phyloP scores from a whole-genome alignment of 2,113 vertebrate species.

The Halichoeres trimaculatus region DNA sequence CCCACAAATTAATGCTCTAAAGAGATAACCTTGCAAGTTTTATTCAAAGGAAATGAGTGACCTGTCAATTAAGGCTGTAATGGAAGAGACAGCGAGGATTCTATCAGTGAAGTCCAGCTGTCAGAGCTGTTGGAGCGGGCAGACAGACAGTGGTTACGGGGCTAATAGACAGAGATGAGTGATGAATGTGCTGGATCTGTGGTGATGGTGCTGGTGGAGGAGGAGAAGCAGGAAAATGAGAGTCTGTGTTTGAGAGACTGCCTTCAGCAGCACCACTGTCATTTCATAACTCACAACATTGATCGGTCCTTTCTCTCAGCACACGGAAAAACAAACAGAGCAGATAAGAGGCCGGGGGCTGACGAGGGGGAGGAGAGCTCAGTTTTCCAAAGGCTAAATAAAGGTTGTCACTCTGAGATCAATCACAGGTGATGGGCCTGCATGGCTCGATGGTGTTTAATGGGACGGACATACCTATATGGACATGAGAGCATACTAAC shows the following conservation, averaged over 20 bases:
- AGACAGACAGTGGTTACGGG: constrained; percentile 38
- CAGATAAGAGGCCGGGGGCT: constrained; percentile 54
- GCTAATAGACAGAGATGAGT: constrained; percentile 52
- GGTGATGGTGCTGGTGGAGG: constrained; percentile 21
- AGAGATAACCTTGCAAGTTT: background rate
- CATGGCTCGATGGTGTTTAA: constrained; percentile 21
- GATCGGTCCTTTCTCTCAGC: constrained; percentile 66
- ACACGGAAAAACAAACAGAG: constrained; percentile 70
- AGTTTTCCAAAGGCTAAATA: constrained; percentile 57
- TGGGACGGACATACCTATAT: constrained; percentile 3
- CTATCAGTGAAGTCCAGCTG: constrained; percentile 24
- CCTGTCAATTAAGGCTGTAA: constrained; percentile 17
- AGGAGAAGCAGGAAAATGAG: constrained; percentile 48
- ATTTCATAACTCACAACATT: constrained; percentile 82
- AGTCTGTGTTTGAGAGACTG: constrained; percentile 72
- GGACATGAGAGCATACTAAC: background rate
- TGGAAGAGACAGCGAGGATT: background rate
- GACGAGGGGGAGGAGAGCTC: constrained; percentile 24
- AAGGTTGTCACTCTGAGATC: constrained; percentile 60
- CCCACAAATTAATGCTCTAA: background rate
- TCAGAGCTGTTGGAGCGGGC: constrained; percentile 33
- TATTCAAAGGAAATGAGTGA: background rate
- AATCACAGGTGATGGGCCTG: constrained; percentile 55
- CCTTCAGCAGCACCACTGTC: constrained; percentile 66
- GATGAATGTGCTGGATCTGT: constrained; percentile 62